Evolutionary conservation across 2,797 vertebrate species (phyloP), one percentile per base, ranked within the genome.

Genomic region (Aulostomus chinensis): DNA sequence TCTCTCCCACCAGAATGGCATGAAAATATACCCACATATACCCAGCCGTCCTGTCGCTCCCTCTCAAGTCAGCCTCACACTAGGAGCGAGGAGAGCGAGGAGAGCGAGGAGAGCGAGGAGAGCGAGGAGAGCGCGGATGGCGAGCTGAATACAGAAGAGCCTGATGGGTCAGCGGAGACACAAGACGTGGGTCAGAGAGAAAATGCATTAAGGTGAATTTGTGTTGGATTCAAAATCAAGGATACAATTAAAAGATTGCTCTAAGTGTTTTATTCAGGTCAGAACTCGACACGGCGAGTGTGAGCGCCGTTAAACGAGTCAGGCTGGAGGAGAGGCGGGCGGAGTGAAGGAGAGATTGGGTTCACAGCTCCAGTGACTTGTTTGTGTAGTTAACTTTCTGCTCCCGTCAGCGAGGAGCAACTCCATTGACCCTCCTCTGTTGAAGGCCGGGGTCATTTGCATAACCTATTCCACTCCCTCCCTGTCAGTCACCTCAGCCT

Each of bases 1-100:
- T 82, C 79, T 86, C 85, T 86, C 86, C 86, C 84, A 88, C 80
- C 86, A 89, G 87, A 82, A 88, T 78, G 86, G 80, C 78, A 85
- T 71, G 83, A 83, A 86, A 88, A 84, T 76, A 84, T 82, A 86
- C 58, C 69, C 78, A 56, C 81, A 76, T 67, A 72, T 31, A 81
- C 53, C 61, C 75, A 58, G 59, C 74, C 77, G 45, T 77, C 72
- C 81, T 84, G 67, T 78, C 73, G 53, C 55, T 75, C 68, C 49
- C 69, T 79, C 76, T 77, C 64, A 77, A 80, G 70, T 84, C 73
- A 80, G 67, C 52, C 7, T 4, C 71, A 71, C 46, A 70, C 62
- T 54, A 63, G 17, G 35, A 52, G 65, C 52, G 9, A 16, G 68
- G 72, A 79, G 68, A 78, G 59, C 58, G 58, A 29, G 31, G 43